These are phyloP conservation scores for Callithrix jacchus DNA, from an alignment of 2,113 vertebrate species.

Conservation along the genomic window DNA sequence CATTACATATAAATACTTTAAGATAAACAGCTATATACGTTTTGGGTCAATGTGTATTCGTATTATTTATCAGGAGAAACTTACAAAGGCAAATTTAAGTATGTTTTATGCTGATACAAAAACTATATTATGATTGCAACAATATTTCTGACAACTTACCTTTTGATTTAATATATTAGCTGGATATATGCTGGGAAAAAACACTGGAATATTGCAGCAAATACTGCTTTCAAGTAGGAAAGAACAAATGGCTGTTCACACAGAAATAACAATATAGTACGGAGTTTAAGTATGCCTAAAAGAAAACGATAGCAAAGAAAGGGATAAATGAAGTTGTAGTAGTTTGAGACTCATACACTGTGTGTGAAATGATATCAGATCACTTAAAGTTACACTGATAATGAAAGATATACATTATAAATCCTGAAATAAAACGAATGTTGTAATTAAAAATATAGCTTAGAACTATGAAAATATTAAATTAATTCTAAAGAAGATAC, in stretches of 20 bases:
- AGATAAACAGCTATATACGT: background rate
- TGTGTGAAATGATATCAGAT: background rate
- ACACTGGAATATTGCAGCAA: background rate
- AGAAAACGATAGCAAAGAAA: background rate
- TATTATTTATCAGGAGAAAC: background rate
- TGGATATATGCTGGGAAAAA: background rate
- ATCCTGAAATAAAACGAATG: slow-evolving; percentile 10
- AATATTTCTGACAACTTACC: background rate
- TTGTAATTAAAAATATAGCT: background rate
- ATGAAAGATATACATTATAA: background rate
- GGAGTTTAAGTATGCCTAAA: background rate
- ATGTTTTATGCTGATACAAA: background rate
- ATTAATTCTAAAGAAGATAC: background rate
- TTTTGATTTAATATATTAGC: background rate
- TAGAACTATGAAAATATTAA: slow-evolving; percentile 12
- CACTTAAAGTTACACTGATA: background rate
- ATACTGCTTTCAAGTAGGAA: slow-evolving; percentile 30
- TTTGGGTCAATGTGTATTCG: background rate
- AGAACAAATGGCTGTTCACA: background rate
- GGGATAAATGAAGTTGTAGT: background rate
- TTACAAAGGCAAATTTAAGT: background rate
- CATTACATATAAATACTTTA: background rate
- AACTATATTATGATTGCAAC: background rate
- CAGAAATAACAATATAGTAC: background rate
- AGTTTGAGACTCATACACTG: background rate